phyloP scores from a whole-genome alignment of 2,113 vertebrate genomes.

The Anser cygnoides region DNA sequence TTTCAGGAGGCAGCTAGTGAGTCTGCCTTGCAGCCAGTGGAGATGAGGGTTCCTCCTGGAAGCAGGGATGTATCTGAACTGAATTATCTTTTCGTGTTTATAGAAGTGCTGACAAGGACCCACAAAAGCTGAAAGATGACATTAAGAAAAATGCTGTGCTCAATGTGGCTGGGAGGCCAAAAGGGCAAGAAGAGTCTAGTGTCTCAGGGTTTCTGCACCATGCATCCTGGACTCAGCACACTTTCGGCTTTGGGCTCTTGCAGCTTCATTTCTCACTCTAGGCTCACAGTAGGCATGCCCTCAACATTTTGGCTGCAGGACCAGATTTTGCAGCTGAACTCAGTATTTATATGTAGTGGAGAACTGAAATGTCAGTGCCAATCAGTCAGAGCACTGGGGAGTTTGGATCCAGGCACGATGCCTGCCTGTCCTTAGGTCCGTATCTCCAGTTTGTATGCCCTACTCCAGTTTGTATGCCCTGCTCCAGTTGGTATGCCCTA shows the following conservation, averaged over 20 bases:
- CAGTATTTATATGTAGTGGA: constrained; percentile 4
- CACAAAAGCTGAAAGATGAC: not conserved
- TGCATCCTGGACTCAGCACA: not conserved
- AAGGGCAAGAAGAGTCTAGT: not conserved
- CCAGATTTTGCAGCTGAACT: constrained; percentile 8
- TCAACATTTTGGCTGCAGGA: constrained; percentile 7
- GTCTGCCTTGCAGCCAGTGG: not conserved
- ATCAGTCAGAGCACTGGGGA: constrained; percentile 2
- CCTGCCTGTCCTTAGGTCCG: not conserved
- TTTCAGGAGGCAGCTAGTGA: not conserved
- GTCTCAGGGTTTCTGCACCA: not conserved
- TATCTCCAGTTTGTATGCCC: not conserved
- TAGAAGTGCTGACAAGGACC: not conserved
- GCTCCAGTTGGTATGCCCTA: not conserved
- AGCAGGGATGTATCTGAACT: not conserved
- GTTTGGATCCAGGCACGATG: not conserved
- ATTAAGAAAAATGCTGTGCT: not conserved
- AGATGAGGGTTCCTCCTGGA: not conserved
- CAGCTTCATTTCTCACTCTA: not conserved
- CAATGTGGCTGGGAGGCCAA: not conserved
- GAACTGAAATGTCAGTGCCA: not conserved
- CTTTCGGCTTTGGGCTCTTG: not conserved
- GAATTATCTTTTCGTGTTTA: not conserved
- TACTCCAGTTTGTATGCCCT: not conserved
- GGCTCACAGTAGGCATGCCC: not conserved